Evolutionary conservation across 1,140 invertebrate species (phyloP), one percentile per base, ranked within the genome.

Genomic region (Colletes latitarsis): DNA sequence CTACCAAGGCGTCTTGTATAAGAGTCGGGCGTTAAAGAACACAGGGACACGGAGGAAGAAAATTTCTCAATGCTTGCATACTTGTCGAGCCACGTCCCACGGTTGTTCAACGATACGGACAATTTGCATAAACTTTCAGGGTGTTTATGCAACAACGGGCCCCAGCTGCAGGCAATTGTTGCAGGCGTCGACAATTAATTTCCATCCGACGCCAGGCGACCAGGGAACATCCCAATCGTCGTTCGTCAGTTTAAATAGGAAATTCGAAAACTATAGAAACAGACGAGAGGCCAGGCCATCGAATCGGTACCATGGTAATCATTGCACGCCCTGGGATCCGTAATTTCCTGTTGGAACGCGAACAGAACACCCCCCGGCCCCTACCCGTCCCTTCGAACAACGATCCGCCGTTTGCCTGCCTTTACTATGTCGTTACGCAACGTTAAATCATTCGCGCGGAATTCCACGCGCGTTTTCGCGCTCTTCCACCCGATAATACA

Each of bases 341-440:
- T 70, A 82, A 86, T 86, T 85, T 86, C 80, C 84, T 82, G 74
- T 49, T 43, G 63, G 67, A 57, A 73, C 70, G 52, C 43, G 66
- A 19, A 68, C 57, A 58, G 49, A 12, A 12, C 52, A 21, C 15
- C 9, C 12, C 21, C 46, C 19, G 60, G 21, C 14, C 62, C 58
- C 30, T 55, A n/a, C 10, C n/a, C 49, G 49, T 63, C 43, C 73
- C 39, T 46, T 85, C 55, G 55, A 86, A 85, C 67, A 75, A 64
- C 76, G 49, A 72, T 84, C 53, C 41, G 52, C 68, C 78, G 60
- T 68, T 60, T 17, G 30, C 46, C 10, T 8, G 72, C 52, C 30
- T 76, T 78, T 63, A 43, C 39, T 30, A 30, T 30, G 60, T 53
- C 8, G 57, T 86, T 85, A 66, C 71, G 58, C 53, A 80, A 85